phyloP scores from a whole-genome alignment of 2,113 vertebrate genomes.

The Physeter macrocephalus region DNA sequence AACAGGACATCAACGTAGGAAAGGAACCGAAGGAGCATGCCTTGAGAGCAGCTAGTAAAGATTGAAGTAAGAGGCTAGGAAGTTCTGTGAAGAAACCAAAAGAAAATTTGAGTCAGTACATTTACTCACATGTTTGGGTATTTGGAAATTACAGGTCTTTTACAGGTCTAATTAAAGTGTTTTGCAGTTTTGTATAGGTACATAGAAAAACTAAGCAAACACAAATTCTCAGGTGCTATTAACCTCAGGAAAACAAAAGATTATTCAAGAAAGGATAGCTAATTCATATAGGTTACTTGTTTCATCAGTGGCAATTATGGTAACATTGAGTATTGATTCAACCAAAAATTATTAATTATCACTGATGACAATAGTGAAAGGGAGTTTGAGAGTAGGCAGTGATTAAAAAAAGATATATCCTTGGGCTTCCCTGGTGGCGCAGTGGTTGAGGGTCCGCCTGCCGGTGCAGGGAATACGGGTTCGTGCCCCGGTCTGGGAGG shows the following conservation, averaged over 20 bases:
- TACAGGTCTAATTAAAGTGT: background rate
- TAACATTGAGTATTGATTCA: background rate
- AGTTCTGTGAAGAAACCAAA: background rate
- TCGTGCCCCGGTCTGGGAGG: no score
- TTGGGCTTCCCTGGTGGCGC: no score
- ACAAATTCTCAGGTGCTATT: background rate
- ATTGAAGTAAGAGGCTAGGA: background rate
- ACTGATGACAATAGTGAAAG: background rate
- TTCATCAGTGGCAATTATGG: background rate
- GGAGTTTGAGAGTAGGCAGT: background rate
- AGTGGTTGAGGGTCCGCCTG: no score
- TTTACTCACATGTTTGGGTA: background rate
- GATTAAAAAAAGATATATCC: background rate
- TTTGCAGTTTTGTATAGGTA: background rate
- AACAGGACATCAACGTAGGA: background rate
- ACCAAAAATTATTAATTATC: background rate
- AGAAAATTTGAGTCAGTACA: background rate
- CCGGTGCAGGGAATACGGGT: no score
- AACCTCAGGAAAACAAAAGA: background rate
- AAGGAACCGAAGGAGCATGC: background rate
- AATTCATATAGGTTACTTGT: background rate
- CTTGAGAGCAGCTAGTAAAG: background rate
- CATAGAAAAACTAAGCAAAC: background rate
- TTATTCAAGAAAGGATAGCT: background rate
- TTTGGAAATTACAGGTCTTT: constrained; percentile 2